Conservation (phyloP, 1,140 invertebrate species). For the Telenomus remus region DNA sequence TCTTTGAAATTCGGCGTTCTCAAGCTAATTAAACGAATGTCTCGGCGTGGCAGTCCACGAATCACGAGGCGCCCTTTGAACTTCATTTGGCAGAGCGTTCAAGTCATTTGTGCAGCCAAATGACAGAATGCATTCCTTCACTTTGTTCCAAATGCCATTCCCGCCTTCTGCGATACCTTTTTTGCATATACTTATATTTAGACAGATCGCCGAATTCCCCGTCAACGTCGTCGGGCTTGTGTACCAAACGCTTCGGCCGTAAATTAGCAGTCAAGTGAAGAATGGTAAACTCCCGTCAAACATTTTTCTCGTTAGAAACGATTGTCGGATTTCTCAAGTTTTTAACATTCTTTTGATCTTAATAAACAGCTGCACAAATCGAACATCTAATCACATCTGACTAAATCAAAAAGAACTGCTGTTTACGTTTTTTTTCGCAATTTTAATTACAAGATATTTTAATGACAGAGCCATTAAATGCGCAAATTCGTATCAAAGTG, state of each 20-base stretch:
- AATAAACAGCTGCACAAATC: neutral
- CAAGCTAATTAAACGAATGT: conserved; percentile 73
- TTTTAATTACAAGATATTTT: no score
- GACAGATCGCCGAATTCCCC: conserved; percentile 25
- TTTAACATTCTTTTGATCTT: no score
- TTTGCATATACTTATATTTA: conserved; percentile 51
- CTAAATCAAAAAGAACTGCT: no score
- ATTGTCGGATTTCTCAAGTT: no score
- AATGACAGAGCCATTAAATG: no score
- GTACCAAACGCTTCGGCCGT: conserved; percentile 11
- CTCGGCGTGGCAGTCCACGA: conserved; percentile 59
- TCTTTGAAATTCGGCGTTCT: conserved; percentile 57
- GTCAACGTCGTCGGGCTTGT: conserved; percentile 10
- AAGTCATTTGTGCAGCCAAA: conserved; percentile 52
- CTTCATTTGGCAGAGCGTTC: conserved; percentile 62
- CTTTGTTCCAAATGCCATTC: conserved; percentile 48
- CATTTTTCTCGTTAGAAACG: no score
- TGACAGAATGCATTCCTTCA: conserved; percentile 46
- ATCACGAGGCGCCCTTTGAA: conserved; percentile 65
- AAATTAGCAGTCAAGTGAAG: conserved; percentile 20
- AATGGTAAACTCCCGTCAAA: conserved; percentile 14
- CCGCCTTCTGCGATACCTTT: conserved; percentile 30
- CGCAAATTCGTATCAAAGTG: no score
- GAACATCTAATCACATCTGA: no score
- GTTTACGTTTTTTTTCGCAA: no score